Evolutionary conservation across 2,797 vertebrate species (phyloP).

Genomic region (Sarcoramphus papa): DNA sequence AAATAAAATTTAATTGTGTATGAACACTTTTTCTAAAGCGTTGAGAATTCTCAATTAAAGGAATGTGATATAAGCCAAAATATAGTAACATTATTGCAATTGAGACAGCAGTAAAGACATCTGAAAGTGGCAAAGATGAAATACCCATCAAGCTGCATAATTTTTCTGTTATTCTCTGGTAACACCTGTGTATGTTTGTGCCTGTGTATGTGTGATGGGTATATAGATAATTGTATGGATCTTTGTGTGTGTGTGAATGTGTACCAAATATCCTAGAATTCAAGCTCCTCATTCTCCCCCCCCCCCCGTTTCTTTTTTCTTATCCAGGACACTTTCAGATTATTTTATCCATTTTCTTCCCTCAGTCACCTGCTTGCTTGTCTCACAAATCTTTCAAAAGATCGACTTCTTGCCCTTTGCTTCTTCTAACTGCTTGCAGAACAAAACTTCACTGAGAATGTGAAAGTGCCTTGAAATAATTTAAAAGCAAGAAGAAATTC

Average conservation of each 20-base stretch:
- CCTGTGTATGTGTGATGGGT: background rate
- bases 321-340: background rate
- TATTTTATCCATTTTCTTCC: background rate
- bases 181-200: background rate
- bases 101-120: background rate
- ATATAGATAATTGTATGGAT: background rate
- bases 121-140: background rate
- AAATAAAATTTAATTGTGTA: background rate
- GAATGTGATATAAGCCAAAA: background rate
- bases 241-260: background rate
- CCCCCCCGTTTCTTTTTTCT: background rate
- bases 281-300: background rate
- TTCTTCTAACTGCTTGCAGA: background rate
- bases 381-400: background rate
- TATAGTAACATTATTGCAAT: background rate
- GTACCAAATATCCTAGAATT: background rate
- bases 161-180: background rate
- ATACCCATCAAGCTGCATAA: background rate
- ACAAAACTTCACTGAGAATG: background rate
- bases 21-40: background rate
- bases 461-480: background rate
- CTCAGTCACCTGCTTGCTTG: background rate
- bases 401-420: background rate
- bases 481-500: slow-evolving; percentile 1
- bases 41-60: background rate